Conservation (phyloP, 2,888 invertebrate genomes). For the Balanococcus diminutus region DNA sequence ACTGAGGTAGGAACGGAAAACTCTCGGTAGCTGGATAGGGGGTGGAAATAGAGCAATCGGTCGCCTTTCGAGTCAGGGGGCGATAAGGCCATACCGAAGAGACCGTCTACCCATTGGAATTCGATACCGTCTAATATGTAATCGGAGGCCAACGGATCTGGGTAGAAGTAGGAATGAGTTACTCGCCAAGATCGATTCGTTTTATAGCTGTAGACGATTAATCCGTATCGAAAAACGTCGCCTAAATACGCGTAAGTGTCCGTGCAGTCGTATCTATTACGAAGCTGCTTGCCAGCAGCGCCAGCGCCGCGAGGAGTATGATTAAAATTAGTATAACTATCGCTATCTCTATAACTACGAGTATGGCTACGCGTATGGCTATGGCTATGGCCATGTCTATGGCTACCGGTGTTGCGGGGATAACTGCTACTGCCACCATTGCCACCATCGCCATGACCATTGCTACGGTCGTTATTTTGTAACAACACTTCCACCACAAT, state of each 20-base stretch:
- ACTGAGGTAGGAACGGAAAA: slow-evolving; percentile 74
- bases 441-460: slow-evolving; percentile 68
- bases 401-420: slow-evolving; percentile 74
- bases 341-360: neutral
- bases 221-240: slow-evolving; percentile 65
- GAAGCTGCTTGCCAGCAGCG: neutral
- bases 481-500: slow-evolving; percentile 74
- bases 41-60: slow-evolving; percentile 79
- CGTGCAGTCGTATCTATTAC: slow-evolving; percentile 64
- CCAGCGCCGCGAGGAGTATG: neutral
- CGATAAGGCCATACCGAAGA: slow-evolving; percentile 76
- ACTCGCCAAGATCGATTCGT: slow-evolving; percentile 75
- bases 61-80: slow-evolving; percentile 69
- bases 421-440: slow-evolving; percentile 67
- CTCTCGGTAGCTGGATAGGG: slow-evolving; percentile 77
- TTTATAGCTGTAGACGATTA: slow-evolving; percentile 79
- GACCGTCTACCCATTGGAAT: slow-evolving; percentile 72
- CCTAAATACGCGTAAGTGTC: slow-evolving; percentile 76
- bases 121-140: slow-evolving; percentile 59
- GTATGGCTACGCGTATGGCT: slow-evolving; percentile 5
- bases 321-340: neutral
- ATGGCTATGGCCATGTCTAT: slow-evolving; percentile 62
- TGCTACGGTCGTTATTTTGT: slow-evolving; percentile 63
- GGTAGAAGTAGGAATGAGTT: slow-evolving; percentile 72
- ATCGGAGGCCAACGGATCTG: slow-evolving; percentile 63